Percentiles rank a stretch among this genome's conserved stretches.
phyloP scores from a whole-genome alignment of 2,113 vertebrate species.

The Sander vitreus region DNA sequence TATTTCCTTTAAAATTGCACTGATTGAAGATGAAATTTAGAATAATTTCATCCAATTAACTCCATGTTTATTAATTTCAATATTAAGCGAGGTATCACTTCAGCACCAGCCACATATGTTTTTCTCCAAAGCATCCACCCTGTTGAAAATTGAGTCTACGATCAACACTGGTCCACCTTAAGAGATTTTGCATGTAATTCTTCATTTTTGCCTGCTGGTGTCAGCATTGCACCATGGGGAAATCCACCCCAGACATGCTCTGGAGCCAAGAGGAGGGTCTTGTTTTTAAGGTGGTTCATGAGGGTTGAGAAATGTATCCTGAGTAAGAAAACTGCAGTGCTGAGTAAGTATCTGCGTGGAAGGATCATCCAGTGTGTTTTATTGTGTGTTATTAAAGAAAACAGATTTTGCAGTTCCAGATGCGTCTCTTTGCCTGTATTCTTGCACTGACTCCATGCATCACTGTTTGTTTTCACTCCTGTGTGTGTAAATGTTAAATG shows the following conservation, averaged over 20 bases:
- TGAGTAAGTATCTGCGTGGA: background rate
- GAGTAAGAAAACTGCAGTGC: background rate
- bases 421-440: background rate
- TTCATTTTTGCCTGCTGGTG: conserved; percentile 62
- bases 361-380: background rate
- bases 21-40: background rate
- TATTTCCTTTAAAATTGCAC: background rate
- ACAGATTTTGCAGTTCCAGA: background rate
- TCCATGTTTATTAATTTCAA: background rate
- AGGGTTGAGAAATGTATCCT: conserved; percentile 3
- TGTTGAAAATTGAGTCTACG: background rate
- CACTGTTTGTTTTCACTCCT: conserved; percentile 1
- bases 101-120: background rate
- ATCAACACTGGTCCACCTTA: conserved; percentile 80
- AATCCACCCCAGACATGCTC: background rate
- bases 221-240: conserved; percentile 67
- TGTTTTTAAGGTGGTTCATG: conserved; percentile 80
- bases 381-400: background rate
- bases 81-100: background rate
- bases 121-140: background rate
- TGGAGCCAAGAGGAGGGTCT: conserved; percentile 58
- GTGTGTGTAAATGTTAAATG: conserved; percentile 30
- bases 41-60: background rate
- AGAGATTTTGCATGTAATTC: conserved; percentile 66
- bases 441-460: background rate